phyloP scores from a whole-genome alignment of 1,140 invertebrate species.

The Hirudo medicinalis region DNA sequence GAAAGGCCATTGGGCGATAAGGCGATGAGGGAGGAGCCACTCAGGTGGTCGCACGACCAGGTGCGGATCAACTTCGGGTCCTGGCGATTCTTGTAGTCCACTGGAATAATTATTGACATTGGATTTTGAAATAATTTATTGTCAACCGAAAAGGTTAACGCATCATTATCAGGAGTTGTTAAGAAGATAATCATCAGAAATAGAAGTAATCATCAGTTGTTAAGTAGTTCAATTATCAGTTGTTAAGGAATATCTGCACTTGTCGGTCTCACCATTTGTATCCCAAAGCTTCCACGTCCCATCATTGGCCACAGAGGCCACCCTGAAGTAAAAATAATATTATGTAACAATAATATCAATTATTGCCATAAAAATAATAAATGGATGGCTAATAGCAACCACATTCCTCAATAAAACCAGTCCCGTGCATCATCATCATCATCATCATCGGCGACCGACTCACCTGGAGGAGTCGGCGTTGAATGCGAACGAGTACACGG shows the following conservation, averaged over 20 bases:
- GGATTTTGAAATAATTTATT: too few relatives aligned
- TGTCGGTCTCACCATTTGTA: conserved; percentile 48
- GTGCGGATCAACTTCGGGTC: conserved; percentile 56
- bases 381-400: not conserved
- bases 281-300: conserved; percentile 71
- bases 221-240: too few relatives aligned
- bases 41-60: conserved; percentile 41
- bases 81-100: conserved; percentile 62
- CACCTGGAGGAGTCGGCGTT: conserved; percentile 57
- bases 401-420: not conserved
- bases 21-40: conserved; percentile 42
- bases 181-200: too few relatives aligned
- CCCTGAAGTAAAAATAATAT: conserved; percentile 40
- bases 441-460: conserved; percentile 11
- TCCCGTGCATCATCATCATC: too few relatives aligned
- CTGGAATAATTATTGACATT: conserved; percentile 43
- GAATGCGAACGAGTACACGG: conserved; percentile 65
- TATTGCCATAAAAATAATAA: not conserved
- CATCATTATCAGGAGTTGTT: too few relatives aligned
- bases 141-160: too few relatives aligned
- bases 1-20: conserved; percentile 64
- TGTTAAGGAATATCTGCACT: too few relatives aligned
- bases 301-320: conserved; percentile 73
- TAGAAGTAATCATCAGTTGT: too few relatives aligned
- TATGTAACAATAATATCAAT: not conserved